Evolutionary conservation across 2,797 vertebrate species (phyloP).

Genomic region (Chromobotia macracanthus): DNA sequence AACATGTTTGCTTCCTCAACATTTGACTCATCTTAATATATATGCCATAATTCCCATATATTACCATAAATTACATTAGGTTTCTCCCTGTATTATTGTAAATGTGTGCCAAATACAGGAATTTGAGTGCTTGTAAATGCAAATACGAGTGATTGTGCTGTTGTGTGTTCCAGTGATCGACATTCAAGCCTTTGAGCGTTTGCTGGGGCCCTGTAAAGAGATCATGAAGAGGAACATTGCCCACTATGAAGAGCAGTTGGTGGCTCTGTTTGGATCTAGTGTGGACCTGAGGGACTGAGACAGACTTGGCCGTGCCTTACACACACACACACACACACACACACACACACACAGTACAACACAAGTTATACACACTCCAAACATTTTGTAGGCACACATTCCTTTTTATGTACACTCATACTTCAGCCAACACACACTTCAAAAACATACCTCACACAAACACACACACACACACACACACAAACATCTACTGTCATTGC

Average conservation of each 20-base stretch:
- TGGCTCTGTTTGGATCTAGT: constrained; percentile 97
- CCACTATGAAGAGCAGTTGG: constrained; percentile 96
- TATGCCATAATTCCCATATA: too few relatives aligned
- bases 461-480: neutral
- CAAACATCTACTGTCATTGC: constrained; percentile 52
- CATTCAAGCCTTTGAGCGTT: constrained; percentile 95
- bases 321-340: constrained; percentile 60
- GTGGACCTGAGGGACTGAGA: constrained; percentile 92
- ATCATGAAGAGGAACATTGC: constrained; percentile 99
- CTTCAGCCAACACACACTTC: constrained; percentile 3
- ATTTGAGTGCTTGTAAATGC: neutral
- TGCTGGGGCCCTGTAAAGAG: constrained; percentile 98
- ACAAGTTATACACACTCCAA: constrained; percentile 65
- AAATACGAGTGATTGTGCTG: neutral
- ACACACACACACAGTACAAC: constrained; percentile 58
- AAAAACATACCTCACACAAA: constrained; percentile 23
- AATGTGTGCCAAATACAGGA: neutral
- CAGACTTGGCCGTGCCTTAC: constrained; percentile 80
- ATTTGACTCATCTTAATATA: too few relatives aligned
- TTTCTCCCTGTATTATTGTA: neutral
- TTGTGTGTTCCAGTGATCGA: constrained; percentile 87
- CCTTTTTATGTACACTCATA: constrained; percentile 62
- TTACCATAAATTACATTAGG: too few relatives aligned
- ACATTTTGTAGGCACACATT: constrained; percentile 65
- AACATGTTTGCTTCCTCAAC: too few relatives aligned